phyloP scores from a whole-genome alignment of 2,888 invertebrate genomes.

The Thera obeliscata region DNA sequence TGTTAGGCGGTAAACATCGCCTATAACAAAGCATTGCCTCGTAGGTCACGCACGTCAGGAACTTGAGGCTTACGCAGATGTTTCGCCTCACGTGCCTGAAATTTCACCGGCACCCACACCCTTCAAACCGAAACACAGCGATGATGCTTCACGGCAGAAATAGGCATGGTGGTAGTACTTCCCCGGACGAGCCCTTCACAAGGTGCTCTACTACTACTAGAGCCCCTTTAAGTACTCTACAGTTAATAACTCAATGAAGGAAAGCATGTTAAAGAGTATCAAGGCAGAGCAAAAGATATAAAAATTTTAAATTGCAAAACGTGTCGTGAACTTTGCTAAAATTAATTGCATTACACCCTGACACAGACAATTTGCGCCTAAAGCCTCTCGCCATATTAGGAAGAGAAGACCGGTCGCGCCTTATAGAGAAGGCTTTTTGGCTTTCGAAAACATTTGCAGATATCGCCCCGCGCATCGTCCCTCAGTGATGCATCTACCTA shows the following conservation, averaged over 20 bases:
- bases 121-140: too few species aligned
- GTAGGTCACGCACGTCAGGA: too few species aligned
- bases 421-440: slow-evolving; percentile 69
- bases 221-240: too few species aligned
- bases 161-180: too few species aligned
- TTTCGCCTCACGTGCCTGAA: too few species aligned
- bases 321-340: slow-evolving; percentile 56
- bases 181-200: too few species aligned
- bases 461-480: slow-evolving; percentile 48
- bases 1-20: too few species aligned
- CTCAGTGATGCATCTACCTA: slow-evolving; percentile 44
- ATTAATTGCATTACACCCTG: slow-evolving; percentile 68
- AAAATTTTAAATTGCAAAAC: slow-evolving; percentile 51
- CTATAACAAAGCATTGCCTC: too few species aligned
- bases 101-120: too few species aligned
- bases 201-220: too few species aligned
- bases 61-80: too few species aligned
- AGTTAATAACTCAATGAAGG: background rate
- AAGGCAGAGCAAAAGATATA: slow-evolving; percentile 28
- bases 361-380: slow-evolving; percentile 70
- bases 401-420: slow-evolving; percentile 63
- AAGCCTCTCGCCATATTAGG: slow-evolving; percentile 69
- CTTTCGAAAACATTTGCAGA: slow-evolving; percentile 76
- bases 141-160: too few species aligned
- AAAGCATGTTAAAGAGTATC: background rate